A percentile compares a stretch with the other conserved stretches of the same genome.
These are phyloP conservation scores for Synanthedon tipuliformis DNA, from an alignment of 2,888 invertebrate species.

Conservation along the genomic window DNA sequence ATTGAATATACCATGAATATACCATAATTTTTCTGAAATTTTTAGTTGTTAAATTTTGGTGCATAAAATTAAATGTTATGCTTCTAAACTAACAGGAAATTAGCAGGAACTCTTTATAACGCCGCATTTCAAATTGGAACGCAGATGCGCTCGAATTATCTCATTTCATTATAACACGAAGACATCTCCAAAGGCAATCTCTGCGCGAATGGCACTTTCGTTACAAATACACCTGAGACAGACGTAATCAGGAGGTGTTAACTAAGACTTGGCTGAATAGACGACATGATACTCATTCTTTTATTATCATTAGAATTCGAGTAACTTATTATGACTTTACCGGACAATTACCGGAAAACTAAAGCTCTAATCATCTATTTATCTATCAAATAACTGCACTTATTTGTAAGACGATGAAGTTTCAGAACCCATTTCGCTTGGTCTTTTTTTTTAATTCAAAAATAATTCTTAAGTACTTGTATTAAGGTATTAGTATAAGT, in stretches of 20 bases:
- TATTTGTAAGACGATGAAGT: too few relatives aligned
- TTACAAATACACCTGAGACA: constrained; percentile 10
- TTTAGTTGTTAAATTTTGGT: too few relatives aligned
- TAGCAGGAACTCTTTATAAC: constrained; percentile 1
- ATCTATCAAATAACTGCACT: too few relatives aligned
- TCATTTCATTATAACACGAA: constrained; percentile 14
- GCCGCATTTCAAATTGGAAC: constrained; percentile 6
- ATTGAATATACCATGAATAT: too few relatives aligned
- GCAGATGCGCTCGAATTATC: constrained; percentile 17
- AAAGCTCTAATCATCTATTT: too few relatives aligned
- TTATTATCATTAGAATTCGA: not conserved
- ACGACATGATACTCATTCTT: not conserved
- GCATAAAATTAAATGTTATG: too few relatives aligned
- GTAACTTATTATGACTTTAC: too few relatives aligned
- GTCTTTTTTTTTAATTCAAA: not conserved
- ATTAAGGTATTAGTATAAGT: not conserved
- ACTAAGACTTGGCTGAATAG: not conserved
- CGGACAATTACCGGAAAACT: too few relatives aligned
- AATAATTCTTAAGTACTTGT: not conserved
- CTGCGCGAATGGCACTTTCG: constrained; percentile 6
- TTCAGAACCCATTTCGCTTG: too few relatives aligned
- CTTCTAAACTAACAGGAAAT: not conserved
- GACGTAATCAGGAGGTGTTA: constrained; percentile 6
- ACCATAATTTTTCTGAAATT: too few relatives aligned
- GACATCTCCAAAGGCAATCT: constrained; percentile 12